Conservation (phyloP, 64 coral and sea anemone species). For the Actinia tenebrosa region DNA sequence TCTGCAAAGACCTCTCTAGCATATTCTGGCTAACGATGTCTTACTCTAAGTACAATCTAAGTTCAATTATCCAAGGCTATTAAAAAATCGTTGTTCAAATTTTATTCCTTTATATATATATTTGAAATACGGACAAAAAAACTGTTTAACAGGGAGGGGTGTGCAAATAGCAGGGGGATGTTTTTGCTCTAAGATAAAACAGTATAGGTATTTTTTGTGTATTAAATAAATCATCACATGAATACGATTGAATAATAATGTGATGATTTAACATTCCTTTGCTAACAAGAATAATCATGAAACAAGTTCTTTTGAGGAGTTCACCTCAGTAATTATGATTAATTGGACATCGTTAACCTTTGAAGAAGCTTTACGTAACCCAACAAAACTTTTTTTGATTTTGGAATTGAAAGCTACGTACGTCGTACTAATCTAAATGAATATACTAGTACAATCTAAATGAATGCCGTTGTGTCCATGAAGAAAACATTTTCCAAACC, state of each 20-base stretch:
- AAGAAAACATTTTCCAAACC: too few relatives aligned
- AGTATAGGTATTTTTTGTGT: not conserved
- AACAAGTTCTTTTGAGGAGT: not conserved
- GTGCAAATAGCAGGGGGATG: not conserved
- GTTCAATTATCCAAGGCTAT: not conserved
- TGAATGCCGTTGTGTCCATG: too few relatives aligned
- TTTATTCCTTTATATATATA: too few relatives aligned
- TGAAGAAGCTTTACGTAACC: not conserved
- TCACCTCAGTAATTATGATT: not conserved
- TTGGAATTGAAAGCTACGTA: too few relatives aligned
- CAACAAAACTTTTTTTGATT: not conserved
- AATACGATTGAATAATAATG: not conserved
- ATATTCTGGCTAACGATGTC: not conserved
- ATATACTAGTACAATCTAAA: too few relatives aligned
- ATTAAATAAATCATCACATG: not conserved
- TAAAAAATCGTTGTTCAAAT: not conserved
- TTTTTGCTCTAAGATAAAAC: too few relatives aligned
- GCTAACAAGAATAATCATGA: not conserved
- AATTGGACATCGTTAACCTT: not conserved
- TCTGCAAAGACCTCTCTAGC: not conserved
- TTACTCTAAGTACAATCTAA: not conserved
- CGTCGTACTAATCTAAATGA: too few relatives aligned
- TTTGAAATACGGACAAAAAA: not conserved
- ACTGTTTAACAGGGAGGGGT: not conserved
- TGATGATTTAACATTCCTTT: not conserved